Conservation (phyloP, 1,140 invertebrate genomes). For the Pseudomyrmex flavicornis region DNA sequence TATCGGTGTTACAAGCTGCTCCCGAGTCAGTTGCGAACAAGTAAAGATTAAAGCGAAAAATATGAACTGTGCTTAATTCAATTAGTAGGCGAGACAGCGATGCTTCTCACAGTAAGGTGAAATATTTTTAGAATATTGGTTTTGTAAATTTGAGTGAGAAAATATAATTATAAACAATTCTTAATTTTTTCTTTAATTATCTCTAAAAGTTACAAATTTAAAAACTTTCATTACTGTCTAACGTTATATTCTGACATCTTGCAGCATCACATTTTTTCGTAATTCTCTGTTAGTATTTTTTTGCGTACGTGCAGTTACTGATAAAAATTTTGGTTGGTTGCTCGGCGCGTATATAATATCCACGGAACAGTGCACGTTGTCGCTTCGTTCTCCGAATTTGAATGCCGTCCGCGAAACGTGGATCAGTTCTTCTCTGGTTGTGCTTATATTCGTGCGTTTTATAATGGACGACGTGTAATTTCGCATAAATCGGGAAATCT, state of each 20-base stretch:
- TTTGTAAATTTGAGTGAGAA: too few relatives aligned
- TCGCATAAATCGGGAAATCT: conserved; percentile 62
- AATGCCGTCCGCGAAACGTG: conserved; percentile 27
- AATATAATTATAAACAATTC: too few relatives aligned
- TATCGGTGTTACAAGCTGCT: conserved; percentile 61
- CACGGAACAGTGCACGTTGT: conserved; percentile 25
- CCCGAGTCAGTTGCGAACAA: conserved; percentile 5
- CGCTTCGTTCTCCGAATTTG: conserved; percentile 23
- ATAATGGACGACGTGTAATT: conserved; percentile 48
- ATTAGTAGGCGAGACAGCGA: conserved; percentile 55
- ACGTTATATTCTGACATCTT: not conserved
- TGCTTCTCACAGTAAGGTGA: not conserved
- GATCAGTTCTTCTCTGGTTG: not conserved
- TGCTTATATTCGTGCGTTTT: not conserved
- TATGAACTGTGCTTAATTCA: conserved; percentile 69
- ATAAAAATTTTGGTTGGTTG: not conserved
- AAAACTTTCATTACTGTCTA: not conserved
- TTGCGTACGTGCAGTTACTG: not conserved
- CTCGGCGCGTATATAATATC: not conserved
- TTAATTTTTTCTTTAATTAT: too few relatives aligned
- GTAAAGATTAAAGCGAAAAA: conserved; percentile 51
- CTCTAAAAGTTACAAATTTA: too few relatives aligned
- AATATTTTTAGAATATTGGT: too few relatives aligned
- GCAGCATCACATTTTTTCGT: not conserved
- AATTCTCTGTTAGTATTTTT: not conserved